Evolutionary conservation across 1,140 invertebrate genomes (phyloP), one percentile per base, ranked within the genome.

Genomic region (Maniola jurtina): DNA sequence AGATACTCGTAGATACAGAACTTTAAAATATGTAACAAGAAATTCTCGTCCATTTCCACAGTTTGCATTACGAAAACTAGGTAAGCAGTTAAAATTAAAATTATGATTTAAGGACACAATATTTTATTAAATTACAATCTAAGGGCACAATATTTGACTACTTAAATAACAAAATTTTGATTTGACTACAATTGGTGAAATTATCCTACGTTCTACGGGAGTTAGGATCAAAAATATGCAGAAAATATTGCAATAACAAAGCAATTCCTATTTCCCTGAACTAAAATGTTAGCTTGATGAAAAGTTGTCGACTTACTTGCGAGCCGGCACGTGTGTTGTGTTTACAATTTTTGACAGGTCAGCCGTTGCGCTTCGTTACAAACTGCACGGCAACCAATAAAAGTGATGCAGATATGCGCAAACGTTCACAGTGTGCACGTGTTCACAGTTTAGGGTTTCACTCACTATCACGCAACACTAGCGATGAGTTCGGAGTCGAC

Each of bases 291-390:
- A 63, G n/a, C 52, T 45, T 16, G 35, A 42, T 42, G 54, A 63
- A 66, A 66, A 60, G 35, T 69, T 66, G 35, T 62, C 48, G 80
- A 87, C 86, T 88, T 88, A 90, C 86, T 86, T 86, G 84, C 80
- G 81, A 80, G 81, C 67, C 77, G 83, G 81, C 79, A 88, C 87
- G 86, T 88, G 86, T 72, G 80, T 68, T 76, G 66, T 88, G 86
- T 88, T 90, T 86, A 90, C 84, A 85, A 81, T 80, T 76, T 84
- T 84, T 81, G 83, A 80, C 78, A 86, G 78, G 33, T 77, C 80
- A 76, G 82, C 75, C 74, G 82, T 87, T 76, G 80, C 71, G 72
- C 73, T 56, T 70, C 77, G 73, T 75, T 68, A 73, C 73, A 79
- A 79, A 73, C 71, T 66, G 56, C 47, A 75, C 66, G 74, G 71